phyloP scores from a whole-genome alignment of 2,797 vertebrate genomes.

The Galago senegalensis region DNA sequence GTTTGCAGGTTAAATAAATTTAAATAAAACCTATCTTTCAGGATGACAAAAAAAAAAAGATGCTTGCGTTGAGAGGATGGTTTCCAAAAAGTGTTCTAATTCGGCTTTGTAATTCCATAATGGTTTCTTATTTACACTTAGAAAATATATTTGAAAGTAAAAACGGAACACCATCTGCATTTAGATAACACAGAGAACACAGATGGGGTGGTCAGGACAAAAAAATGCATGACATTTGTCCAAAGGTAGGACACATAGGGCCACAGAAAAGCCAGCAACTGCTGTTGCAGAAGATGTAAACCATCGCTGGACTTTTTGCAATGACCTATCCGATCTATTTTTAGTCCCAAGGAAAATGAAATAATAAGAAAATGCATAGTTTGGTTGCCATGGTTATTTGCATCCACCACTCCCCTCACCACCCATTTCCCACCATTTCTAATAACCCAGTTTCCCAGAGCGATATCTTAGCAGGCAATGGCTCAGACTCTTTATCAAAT shows the following conservation, averaged over 20 bases:
- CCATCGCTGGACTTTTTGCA: background rate
- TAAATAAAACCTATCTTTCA: background rate
- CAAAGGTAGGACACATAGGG: background rate
- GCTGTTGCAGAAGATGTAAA: background rate
- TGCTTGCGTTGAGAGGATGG: background rate
- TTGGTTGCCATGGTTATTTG: conserved; percentile 56
- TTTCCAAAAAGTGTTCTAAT: conserved; percentile 45
- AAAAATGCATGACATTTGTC: background rate
- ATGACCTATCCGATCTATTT: conserved; percentile 5
- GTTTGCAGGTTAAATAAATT: background rate
- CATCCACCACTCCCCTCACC: background rate
- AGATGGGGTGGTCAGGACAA: background rate
- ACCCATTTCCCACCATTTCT: conserved; percentile 24
- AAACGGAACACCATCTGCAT: background rate
- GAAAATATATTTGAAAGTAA: conserved; percentile 48
- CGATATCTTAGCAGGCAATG: background rate
- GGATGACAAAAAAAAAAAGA: background rate
- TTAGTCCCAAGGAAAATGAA: conserved; percentile 63
- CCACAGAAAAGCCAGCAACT: background rate
- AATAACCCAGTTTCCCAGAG: background rate
- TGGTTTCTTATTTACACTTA: conserved; percentile 26
- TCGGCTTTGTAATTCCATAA: background rate
- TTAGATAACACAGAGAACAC: background rate
- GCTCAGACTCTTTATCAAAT: background rate
- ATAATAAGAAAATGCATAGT: conserved; percentile 19